phyloP scores from a whole-genome alignment of 2,797 vertebrate species.

The Otus scops region DNA sequence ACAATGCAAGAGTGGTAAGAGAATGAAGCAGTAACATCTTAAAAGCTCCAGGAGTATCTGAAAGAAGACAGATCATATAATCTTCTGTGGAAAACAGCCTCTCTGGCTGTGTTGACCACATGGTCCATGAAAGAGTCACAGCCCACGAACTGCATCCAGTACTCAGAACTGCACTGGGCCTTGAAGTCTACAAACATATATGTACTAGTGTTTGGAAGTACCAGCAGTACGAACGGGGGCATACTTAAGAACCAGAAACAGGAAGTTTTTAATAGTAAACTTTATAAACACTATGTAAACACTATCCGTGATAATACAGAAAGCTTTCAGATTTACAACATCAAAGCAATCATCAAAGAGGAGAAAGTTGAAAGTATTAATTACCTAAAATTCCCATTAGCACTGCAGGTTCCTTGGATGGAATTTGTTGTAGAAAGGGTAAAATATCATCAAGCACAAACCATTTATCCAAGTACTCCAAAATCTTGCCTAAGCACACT shows the following conservation, averaged over 20 bases:
- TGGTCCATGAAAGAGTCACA: background rate
- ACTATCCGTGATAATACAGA: background rate
- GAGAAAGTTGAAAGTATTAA: background rate
- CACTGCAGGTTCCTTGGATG: conserved; percentile 95
- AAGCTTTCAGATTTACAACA: background rate
- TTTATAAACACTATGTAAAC: background rate
- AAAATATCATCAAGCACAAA: conserved; percentile 98
- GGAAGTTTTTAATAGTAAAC: background rate
- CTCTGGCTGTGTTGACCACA: background rate
- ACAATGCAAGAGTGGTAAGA: background rate
- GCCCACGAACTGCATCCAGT: background rate
- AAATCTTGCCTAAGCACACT: conserved; percentile 96
- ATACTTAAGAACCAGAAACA: background rate
- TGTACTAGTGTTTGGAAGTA: background rate
- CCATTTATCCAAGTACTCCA: conserved; percentile 99
- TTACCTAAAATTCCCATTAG: conserved; percentile 98
- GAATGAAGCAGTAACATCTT: background rate
- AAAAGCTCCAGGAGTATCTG: background rate
- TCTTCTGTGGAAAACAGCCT: background rate
- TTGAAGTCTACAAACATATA: background rate
- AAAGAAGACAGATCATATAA: background rate
- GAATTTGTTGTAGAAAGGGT: conserved; percentile 97
- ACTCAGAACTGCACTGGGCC: background rate
- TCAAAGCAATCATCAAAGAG: background rate
- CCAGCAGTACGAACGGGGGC: background rate